Conservation (phyloP, 2,888 invertebrate species). For the Brachypalpus laphriformis region DNA sequence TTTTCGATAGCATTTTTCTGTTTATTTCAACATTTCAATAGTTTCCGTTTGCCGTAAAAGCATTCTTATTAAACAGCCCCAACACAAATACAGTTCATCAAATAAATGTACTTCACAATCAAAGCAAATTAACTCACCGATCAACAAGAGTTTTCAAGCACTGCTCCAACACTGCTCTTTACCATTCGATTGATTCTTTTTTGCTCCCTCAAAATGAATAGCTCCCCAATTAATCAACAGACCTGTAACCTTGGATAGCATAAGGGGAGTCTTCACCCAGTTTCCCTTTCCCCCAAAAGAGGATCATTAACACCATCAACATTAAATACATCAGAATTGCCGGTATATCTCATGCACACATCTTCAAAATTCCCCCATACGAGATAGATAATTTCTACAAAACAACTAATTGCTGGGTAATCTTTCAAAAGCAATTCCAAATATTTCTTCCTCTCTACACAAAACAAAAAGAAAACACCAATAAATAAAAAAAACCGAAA, state of each 20-base stretch:
- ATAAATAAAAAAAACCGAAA: slow-evolving; percentile 26
- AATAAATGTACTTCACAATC: not conserved
- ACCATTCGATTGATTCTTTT: slow-evolving; percentile 20
- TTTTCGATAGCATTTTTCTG: too few species aligned
- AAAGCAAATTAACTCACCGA: not conserved
- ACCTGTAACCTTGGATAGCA: not conserved
- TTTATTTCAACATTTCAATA: too few species aligned
- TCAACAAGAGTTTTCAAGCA: not conserved
- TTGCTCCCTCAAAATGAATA: not conserved
- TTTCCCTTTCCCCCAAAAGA: not conserved
- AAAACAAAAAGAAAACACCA: slow-evolving; percentile 29
- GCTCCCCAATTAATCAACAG: slow-evolving; percentile 9
- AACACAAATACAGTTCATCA: not conserved
- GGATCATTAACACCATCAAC: slow-evolving; percentile 17
- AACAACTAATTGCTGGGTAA: slow-evolving; percentile 40
- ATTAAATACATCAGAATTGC: not conserved
- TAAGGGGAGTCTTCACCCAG: not conserved
- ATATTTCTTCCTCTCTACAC: not conserved
- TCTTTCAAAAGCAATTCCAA: slow-evolving; percentile 39
- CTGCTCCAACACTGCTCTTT: not conserved
- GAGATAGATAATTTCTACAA: slow-evolving; percentile 4
- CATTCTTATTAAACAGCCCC: too few species aligned
- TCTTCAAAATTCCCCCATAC: not conserved
- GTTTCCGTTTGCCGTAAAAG: too few species aligned
- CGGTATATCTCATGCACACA: not conserved